Conservation (phyloP, 2,113 vertebrate genomes). For the Bufo bufo region DNA sequence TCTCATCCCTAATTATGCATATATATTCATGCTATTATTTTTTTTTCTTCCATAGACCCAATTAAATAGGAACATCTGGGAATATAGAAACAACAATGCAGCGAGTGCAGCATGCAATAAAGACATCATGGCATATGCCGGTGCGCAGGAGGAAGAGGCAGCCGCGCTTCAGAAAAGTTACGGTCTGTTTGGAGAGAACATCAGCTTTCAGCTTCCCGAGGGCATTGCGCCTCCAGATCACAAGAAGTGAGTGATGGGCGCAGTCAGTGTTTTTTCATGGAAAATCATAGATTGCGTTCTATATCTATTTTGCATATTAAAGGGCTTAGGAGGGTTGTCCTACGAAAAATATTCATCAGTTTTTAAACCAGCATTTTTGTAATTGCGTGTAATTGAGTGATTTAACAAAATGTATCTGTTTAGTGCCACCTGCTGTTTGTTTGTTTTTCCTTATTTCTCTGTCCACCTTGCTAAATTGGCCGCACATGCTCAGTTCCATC, state of each 20-base stretch:
- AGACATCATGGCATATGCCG: not conserved
- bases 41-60: slow-evolving; percentile 23
- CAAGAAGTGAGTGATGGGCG: not conserved
- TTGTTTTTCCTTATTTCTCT: too few species aligned
- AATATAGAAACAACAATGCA: slow-evolving; percentile 30
- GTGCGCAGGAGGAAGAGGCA: not conserved
- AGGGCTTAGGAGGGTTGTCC: not conserved
- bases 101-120: not conserved
- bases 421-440: too few species aligned
- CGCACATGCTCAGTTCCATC: too few species aligned
- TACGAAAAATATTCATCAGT: too few species aligned
- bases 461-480: too few species aligned
- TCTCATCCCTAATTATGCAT: slow-evolving; percentile 31
- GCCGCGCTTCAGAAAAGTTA: slow-evolving; percentile 12
- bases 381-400: too few species aligned
- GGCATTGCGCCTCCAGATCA: not conserved
- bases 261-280: not conserved
- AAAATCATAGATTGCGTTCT: not conserved
- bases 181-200: slow-evolving; percentile 13
- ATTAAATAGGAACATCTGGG: slow-evolving; percentile 45
- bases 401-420: too few species aligned
- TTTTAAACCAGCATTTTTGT: too few species aligned
- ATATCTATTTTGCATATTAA: not conserved
- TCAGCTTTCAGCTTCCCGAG: not conserved
- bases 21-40: slow-evolving; percentile 36